Base-by-base conservation (phyloP, 2,888 invertebrate genomes). In the Epistrophe eligans region DNA sequence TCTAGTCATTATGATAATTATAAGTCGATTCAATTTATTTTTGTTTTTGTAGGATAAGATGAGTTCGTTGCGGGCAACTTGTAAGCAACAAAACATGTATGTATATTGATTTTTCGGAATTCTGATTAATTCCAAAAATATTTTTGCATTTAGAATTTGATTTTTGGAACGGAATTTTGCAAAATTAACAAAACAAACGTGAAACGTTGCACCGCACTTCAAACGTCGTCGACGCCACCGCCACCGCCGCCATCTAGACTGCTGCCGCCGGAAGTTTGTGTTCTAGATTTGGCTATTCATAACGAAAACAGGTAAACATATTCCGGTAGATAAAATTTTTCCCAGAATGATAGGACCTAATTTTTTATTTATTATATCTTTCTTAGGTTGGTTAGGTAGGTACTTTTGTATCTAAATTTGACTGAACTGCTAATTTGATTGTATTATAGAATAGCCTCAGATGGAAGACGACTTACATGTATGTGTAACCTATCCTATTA, bases 241-340 rank as follows among this genome's bases (percentile, higher is more conserved):
- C n/a, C n/a, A 28, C 2, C 19, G 7, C 13, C 38, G 3, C 19
- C 35, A 2, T 52, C 19, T 19, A 13, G 38, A 24, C 13, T 50
- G 19, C 71, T 73, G 73, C n/a, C 58, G 32, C 71, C 79, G 79
- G 66, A 79, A 58, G 50, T 73, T 38, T 24, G 24, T 58, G 38
- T 62, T 24, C 43, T 48, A 58, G 64, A 62, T 76, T 32, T 32
- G 43, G 32, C 15, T 13, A 1, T 43, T 70, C 4, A 13, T 7
- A 15, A 11, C 17, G 40, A 13, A 60, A 13, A 60, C 45, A 38
- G 28, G 11, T 19, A 57, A 10, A 35, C 9, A 35, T 24, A 48
- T 66, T 15, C 58, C n/a, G 24, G 10, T 9, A n/a, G 10, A 43
- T 3, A 9, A 17, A 35, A 48, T 17, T 8, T 9, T 40, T 32